Percentiles rank a stretch among this genome's conserved stretches.
Evolutionary conservation across 2,113 vertebrate genomes (phyloP).

Genomic region (Ancistrus triradiatus): DNA sequence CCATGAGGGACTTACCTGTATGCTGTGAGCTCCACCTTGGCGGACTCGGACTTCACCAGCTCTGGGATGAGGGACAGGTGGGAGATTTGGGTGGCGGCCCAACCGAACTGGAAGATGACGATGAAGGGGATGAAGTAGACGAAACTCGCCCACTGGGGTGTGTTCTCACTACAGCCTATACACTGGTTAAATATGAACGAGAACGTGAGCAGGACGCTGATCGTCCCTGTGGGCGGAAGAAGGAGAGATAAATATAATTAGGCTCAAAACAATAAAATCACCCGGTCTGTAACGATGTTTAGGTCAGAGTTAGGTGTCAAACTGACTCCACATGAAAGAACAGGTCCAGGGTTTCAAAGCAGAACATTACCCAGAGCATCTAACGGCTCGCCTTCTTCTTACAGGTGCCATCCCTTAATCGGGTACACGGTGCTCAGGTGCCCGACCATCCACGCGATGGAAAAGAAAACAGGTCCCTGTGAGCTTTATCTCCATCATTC

Average conservation of each 20-base stretch:
- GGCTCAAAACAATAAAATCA: neutral
- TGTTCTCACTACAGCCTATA: slow-evolving; percentile 69
- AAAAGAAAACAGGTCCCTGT: too few relatives aligned
- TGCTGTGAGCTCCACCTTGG: slow-evolving; percentile 90
- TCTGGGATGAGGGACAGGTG: slow-evolving; percentile 93
- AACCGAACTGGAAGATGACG: slow-evolving; percentile 90
- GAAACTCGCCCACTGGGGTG: slow-evolving; percentile 79
- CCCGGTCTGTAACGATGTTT: too few relatives aligned
- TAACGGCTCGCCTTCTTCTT: too few relatives aligned
- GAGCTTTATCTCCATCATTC: too few relatives aligned
- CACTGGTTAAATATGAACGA: slow-evolving; percentile 92
- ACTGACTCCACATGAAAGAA: too few relatives aligned
- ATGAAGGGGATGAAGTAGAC: slow-evolving; percentile 88
- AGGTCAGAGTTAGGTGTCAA: too few relatives aligned
- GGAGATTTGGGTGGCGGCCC: slow-evolving; percentile 91
- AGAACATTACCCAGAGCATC: too few relatives aligned
- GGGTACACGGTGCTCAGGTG: too few relatives aligned
- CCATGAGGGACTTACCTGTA: slow-evolving; percentile 76
- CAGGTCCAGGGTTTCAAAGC: too few relatives aligned
- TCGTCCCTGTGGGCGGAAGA: slow-evolving; percentile 73
- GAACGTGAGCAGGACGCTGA: slow-evolving; percentile 84
- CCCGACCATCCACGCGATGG: too few relatives aligned
- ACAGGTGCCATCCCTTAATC: too few relatives aligned
- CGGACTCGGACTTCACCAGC: slow-evolving; percentile 79
- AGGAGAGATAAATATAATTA: neutral